A percentile compares a stretch with the other conserved stretches of the same genome.
phyloP scores from a whole-genome alignment of 2,113 vertebrate species.

The Channa maculata region DNA sequence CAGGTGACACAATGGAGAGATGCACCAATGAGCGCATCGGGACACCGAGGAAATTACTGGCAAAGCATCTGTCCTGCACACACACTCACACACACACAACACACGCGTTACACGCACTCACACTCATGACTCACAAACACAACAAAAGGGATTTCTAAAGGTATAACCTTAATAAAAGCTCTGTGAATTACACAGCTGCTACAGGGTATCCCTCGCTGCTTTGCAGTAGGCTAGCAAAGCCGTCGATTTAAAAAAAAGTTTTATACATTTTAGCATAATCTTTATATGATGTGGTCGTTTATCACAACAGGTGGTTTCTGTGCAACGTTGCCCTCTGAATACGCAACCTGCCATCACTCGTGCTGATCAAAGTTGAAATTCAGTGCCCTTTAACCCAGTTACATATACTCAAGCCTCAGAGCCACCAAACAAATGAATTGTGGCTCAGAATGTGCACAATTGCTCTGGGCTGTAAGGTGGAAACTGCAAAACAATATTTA shows the following conservation, averaged over 20 bases:
- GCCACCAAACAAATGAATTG: slow-evolving; percentile 7
- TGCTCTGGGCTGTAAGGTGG: slow-evolving; percentile 29
- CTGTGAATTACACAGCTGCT: background rate
- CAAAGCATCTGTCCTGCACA: slow-evolving; percentile 48
- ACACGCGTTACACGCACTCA: slow-evolving; percentile 17
- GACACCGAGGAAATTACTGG: slow-evolving; percentile 66
- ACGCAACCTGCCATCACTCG: background rate
- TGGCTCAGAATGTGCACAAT: slow-evolving; percentile 8
- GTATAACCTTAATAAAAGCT: background rate
- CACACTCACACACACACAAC: slow-evolving; percentile 30
- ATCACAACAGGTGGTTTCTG: slow-evolving; percentile 8
- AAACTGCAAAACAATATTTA: slow-evolving; percentile 17
- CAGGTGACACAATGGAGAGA: slow-evolving; percentile 81
- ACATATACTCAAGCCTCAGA: background rate
- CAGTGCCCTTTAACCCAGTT: slow-evolving; percentile 59
- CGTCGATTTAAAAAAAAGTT: background rate
- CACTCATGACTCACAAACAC: slow-evolving; percentile 15
- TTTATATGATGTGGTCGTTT: background rate
- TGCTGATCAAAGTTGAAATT: slow-evolving; percentile 47
- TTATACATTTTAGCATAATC: background rate
- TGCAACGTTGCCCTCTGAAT: slow-evolving; percentile 24
- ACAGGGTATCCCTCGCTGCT: background rate
- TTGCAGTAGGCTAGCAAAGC: background rate
- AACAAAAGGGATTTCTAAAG: background rate
- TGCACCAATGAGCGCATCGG: slow-evolving; percentile 83